Evolutionary conservation across 2,888 invertebrate species (phyloP), one percentile per base, ranked within the genome.

Genomic region (Zhuqinia jingwanae): DNA sequence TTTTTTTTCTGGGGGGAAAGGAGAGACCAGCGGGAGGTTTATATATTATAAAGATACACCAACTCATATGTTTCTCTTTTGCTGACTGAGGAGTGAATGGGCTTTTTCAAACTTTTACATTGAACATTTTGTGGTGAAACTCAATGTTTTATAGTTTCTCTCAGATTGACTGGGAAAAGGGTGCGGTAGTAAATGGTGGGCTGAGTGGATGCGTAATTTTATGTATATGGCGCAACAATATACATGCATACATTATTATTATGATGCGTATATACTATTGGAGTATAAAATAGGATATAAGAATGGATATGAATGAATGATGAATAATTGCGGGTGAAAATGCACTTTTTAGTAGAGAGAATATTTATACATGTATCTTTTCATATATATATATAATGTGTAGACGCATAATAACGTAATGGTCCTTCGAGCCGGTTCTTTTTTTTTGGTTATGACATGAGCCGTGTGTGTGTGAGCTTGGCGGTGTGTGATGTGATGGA

Each of bases 321-420:
- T 77, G 60, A 77, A 77, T 77, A 77, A 77, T 60, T 77, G 77
- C 30, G 17, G 25, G 53, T 75, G 30, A 75, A 75, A 53, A 75
- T 70, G 68, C 68, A 70, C 68, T 70, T 70, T 70, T 70, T 13
- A n/a, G 2, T 63, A n/a, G 15, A 27, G 27, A n/a, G 20, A n/a
- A n/a, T n/a, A n/a, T n/a, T n/a, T n/a, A n/a, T n/a, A n/a, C n/a
- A n/a, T n/a, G n/a, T n/a, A n/a, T 13, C n/a, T 10, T 50, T 50
- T 70, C n/a, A 25, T 70, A 27, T 45, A 11, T 10, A 22, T 25
- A 25, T 27, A 53, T 27, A 75, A 47, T 73, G 27, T n/a, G n/a
- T n/a, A n/a, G n/a, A n/a, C n/a, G n/a, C 36, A 75, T 13, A 5
- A 60, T 60, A 60, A 60, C 20, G 25, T 17, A 22, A 60, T 17